Percentiles rank a stretch among this genome's conserved stretches.
Evolutionary conservation across 1,140 invertebrate genomes (phyloP).

Genomic region (Leucophenga varia): DNA sequence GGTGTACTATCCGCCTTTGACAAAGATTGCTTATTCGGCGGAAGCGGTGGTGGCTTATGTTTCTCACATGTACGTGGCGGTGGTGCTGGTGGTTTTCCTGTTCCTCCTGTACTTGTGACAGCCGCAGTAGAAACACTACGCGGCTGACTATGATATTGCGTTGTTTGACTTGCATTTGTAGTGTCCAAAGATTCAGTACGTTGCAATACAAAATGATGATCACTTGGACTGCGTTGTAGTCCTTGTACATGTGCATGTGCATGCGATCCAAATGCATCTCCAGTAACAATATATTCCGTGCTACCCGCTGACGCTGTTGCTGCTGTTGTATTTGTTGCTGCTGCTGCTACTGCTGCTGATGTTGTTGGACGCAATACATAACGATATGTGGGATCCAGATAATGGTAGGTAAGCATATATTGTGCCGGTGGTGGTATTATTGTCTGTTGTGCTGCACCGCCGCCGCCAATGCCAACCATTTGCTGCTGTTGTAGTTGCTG

Average conservation of each 20-base stretch:
- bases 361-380: constrained; percentile 66
- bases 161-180: constrained; percentile 36
- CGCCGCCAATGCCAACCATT: too few relatives aligned
- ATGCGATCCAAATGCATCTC: too few relatives aligned
- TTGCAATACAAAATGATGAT: constrained; percentile 46
- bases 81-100: constrained; percentile 38
- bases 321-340: too few relatives aligned
- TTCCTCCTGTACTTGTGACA: not conserved
- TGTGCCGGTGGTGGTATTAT: constrained; percentile 59
- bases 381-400: constrained; percentile 67
- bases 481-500: constrained; percentile 18
- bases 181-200: constrained; percentile 38
- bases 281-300: constrained; percentile 66
- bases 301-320: constrained; percentile 58
- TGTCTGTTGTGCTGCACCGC: constrained; percentile 57
- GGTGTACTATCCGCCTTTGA: constrained; percentile 13
- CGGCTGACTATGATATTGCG: constrained; percentile 37
- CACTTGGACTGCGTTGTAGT: constrained; percentile 65
- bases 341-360: too few relatives aligned
- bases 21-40: constrained; percentile 22
- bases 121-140: constrained; percentile 19
- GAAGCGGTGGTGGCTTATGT: constrained; percentile 41
- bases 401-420: constrained; percentile 68
- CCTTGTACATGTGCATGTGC: too few relatives aligned
- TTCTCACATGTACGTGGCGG: constrained; percentile 51